These are phyloP conservation scores for Sphenopsis melanotis DNA, from an alignment of 2,797 vertebrate genomes.

Conservation along the genomic window DNA sequence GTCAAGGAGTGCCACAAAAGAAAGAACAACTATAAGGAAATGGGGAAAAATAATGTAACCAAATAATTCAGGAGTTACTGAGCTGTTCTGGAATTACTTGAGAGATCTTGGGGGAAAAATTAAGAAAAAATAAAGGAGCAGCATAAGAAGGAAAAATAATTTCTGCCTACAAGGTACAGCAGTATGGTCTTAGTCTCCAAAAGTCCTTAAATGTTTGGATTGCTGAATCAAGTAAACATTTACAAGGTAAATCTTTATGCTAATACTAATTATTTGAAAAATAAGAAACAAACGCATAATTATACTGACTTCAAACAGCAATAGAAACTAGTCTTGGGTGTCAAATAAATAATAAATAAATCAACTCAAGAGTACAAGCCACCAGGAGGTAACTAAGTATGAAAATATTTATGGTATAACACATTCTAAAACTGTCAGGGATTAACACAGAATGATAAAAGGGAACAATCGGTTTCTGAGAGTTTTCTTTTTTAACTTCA, in stretches of 20 bases:
- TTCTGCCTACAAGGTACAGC: not conserved
- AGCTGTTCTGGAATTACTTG: not conserved
- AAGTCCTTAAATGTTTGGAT: not conserved
- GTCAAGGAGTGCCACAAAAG: not conserved
- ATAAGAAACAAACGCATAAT: not conserved
- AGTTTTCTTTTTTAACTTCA: not conserved
- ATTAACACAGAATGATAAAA: not conserved
- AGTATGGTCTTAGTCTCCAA: not conserved
- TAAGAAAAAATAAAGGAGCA: not conserved
- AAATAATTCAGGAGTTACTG: not conserved
- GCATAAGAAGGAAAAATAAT: not conserved
- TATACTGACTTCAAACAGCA: not conserved
- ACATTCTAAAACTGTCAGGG: not conserved
- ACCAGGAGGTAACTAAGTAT: not conserved
- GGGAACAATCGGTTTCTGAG: not conserved
- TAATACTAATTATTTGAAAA: not conserved
- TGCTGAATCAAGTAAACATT: not conserved
- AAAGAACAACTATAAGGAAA: not conserved
- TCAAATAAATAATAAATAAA: not conserved
- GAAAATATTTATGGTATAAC: not conserved
- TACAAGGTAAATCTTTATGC: not conserved
- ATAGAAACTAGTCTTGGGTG: not conserved
- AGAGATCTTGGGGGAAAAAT: accelerated
- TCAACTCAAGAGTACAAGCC: not conserved
- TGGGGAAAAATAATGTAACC: not conserved